A percentile compares a stretch with the other conserved stretches of the same genome.
Evolutionary conservation across 1,140 invertebrate genomes (phyloP).

Genomic region (Platyscapa corneri): DNA sequence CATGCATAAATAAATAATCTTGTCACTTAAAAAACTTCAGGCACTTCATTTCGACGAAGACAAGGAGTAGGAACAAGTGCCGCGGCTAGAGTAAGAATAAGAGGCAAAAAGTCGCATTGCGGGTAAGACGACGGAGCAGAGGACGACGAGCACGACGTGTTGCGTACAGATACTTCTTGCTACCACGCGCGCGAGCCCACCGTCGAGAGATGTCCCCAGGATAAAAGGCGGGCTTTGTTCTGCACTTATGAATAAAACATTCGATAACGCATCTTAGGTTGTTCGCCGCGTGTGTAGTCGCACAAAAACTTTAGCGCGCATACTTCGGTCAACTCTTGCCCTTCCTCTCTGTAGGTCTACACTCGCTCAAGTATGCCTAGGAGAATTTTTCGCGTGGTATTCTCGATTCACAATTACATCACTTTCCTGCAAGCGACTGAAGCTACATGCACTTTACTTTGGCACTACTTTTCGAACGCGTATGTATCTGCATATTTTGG

Average conservation of each 20-base stretch:
- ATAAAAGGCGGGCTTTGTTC: constrained; percentile 72
- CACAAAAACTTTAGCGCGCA: constrained; percentile 42
- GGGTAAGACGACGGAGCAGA: background rate
- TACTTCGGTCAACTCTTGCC: background rate
- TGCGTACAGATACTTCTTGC: constrained; percentile 54
- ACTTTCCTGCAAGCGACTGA: background rate
- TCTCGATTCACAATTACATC: background rate
- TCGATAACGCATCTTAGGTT: constrained; percentile 72
- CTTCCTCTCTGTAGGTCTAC: background rate
- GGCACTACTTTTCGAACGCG: background rate
- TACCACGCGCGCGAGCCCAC: constrained; percentile 47
- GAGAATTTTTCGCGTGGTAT: background rate
- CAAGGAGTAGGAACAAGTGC: background rate
- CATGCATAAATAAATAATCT: constrained; percentile 46
- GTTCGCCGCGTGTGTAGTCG: constrained; percentile 55
- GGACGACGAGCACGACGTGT: constrained; percentile 39
- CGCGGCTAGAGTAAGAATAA: background rate
- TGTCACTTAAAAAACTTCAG: constrained; percentile 41
- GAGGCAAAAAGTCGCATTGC: background rate
- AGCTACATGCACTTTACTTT: background rate
- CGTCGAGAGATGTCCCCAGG: constrained; percentile 70
- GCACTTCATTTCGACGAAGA: constrained; percentile 41
- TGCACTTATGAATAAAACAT: constrained; percentile 74
- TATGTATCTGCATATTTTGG: background rate
- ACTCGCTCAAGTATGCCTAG: background rate